A percentile compares a stretch with the other conserved stretches of the same genome.
phyloP scores from a whole-genome alignment of 2,113 vertebrate genomes.

The Ophthalmolycus amberensis region DNA sequence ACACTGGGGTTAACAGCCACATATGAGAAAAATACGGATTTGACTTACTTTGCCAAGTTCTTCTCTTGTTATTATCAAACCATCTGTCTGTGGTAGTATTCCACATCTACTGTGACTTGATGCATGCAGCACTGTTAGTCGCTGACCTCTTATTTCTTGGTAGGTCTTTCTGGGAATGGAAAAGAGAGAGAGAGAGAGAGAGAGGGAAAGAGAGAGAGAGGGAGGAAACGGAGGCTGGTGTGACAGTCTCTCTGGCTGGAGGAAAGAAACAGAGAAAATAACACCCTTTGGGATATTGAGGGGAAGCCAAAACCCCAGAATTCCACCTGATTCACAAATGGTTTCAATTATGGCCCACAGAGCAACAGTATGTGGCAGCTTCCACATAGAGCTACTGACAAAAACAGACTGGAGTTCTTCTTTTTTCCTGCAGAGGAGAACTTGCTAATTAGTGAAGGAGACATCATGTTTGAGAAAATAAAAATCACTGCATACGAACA shows the following conservation, averaged over 20 bases:
- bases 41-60: constrained; percentile 71
- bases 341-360: constrained; percentile 90
- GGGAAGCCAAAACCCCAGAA: constrained; percentile 88
- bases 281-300: constrained; percentile 87
- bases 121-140: constrained; percentile 41
- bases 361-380: constrained; percentile 75
- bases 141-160: constrained; percentile 69
- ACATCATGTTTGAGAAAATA: constrained; percentile 20
- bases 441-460: constrained; percentile 61
- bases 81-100: constrained; percentile 71
- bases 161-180: constrained; percentile 69
- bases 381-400: constrained; percentile 68
- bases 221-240: constrained; percentile 85
- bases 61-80: constrained; percentile 51
- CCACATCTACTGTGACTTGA: constrained; percentile 63
- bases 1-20: not conserved
- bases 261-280: constrained; percentile 77
- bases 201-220: constrained; percentile 38
- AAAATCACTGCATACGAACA: constrained; percentile 21
- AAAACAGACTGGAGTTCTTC: constrained; percentile 53
- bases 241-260: constrained; percentile 83
- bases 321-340: constrained; percentile 92
- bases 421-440: constrained; percentile 57
- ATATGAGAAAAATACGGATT: constrained; percentile 38
- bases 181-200: constrained; percentile 44